These are phyloP conservation scores for Sarotherodon lohbergeri DNA, from an alignment of 2,113 vertebrate species.

Conservation along the genomic window DNA sequence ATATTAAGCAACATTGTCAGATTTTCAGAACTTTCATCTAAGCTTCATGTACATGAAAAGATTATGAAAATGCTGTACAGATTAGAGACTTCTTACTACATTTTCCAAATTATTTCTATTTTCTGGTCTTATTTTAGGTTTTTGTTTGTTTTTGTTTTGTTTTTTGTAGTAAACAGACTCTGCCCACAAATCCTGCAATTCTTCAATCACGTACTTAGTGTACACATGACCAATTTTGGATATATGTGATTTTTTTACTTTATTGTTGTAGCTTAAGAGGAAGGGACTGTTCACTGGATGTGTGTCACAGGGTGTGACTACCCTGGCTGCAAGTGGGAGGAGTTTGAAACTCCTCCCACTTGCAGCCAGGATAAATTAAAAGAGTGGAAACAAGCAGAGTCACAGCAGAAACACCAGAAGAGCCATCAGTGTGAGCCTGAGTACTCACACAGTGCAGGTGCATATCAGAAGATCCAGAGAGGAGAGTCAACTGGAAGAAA, in stretches of 20 bases:
- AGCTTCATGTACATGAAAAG: background rate
- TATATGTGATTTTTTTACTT: too few relatives aligned
- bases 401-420: background rate
- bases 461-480: background rate
- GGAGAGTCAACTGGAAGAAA: background rate
- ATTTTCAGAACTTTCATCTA: background rate
- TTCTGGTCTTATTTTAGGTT: background rate
- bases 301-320: constrained; percentile 44
- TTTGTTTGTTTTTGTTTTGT: background rate
- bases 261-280: background rate
- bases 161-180: background rate
- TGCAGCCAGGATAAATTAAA: background rate
- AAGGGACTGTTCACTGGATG: background rate
- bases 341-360: constrained; percentile 27
- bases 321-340: too few relatives aligned
- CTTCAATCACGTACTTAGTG: background rate
- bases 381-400: background rate
- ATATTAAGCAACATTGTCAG: background rate
- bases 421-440: background rate
- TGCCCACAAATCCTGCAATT: background rate
- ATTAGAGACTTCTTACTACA: background rate
- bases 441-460: background rate
- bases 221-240: constrained; percentile 28
- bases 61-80: background rate
- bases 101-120: background rate